Evolutionary conservation across 2,113 vertebrate genomes (phyloP), one percentile per base, ranked within the genome.

Genomic region (Pseudopodoces humilis): DNA sequence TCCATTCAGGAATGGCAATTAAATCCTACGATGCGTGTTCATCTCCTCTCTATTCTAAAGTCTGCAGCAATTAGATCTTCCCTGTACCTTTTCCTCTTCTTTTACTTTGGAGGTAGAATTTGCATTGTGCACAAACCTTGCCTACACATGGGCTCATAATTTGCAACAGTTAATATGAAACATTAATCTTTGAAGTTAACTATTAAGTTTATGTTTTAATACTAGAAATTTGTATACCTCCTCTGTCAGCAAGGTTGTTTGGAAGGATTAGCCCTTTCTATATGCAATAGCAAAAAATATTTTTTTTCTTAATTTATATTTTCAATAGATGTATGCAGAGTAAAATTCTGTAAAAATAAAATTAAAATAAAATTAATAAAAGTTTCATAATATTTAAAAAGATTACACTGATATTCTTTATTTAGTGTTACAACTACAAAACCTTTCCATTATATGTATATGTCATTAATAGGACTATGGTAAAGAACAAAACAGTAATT

Each of bases 121-220:
- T 71, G 10, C 20, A 23, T 69, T 68, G 27, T 3, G 10, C 17
- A 28, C 11, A 83, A 68, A 37, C 3, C 41, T 35, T 35, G 22
- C 44, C 41, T 9, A 56, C 1, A 9, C 3, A 1, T 9, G 9
- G 21, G 4, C 22, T 74, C 13, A 49, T 41, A 0, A 1, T n/a
- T 52, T 87, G 7, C 39, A 58, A 55, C 4, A 72, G 58, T 56
- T 68, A 37, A 12, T 5, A 37, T 62, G 28, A 43, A 83, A 33
- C 3, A 37, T 65, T 62, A 0, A 24, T 37, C 6, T 72, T 46
- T 62, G 7, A 69, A 83, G 4, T 49, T 46, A 79, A 35, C 64
- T 19, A 22, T 71, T 70, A 58, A 1, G 4, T 33, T 75, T 71
- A 16, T 60, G 3, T 24, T 83, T 91, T 83, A 64, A 35, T 44